Evolutionary conservation across 1,140 invertebrate genomes (phyloP).

Genomic region (Drosophila saltans): DNA sequence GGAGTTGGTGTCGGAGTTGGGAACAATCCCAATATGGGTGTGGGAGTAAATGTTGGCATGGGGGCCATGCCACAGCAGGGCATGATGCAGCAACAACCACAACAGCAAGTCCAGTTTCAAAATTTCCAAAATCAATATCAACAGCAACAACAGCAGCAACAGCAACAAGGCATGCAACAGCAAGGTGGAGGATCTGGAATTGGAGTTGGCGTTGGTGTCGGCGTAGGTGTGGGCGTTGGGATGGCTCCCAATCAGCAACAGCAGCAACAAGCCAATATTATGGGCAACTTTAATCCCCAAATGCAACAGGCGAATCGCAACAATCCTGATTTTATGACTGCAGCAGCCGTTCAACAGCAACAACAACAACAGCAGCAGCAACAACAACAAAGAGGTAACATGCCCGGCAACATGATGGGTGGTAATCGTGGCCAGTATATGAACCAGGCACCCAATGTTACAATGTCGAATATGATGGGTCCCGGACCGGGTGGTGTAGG

Average conservation of each 20-base stretch:
- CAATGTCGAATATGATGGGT: slow-evolving; percentile 85
- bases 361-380: slow-evolving; percentile 83
- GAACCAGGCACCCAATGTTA: slow-evolving; percentile 82
- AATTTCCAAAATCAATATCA: slow-evolving; percentile 79
- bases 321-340: slow-evolving; percentile 83
- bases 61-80: slow-evolving; percentile 74
- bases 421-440: slow-evolving; percentile 79
- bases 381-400: slow-evolving; percentile 56
- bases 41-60: slow-evolving; percentile 44
- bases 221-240: slow-evolving; percentile 77
- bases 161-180: slow-evolving; percentile 69
- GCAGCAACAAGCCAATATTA: slow-evolving; percentile 83
- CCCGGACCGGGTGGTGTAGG: slow-evolving; percentile 72
- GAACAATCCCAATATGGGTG: slow-evolving; percentile 20
- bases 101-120: slow-evolving; percentile 76
- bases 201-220: slow-evolving; percentile 24
- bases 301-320: slow-evolving; percentile 82
- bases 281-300: slow-evolving; percentile 80
- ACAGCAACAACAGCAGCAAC: slow-evolving; percentile 68
- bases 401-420: slow-evolving; percentile 79
- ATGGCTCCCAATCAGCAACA: slow-evolving; percentile 65
- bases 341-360: slow-evolving; percentile 59
- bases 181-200: slow-evolving; percentile 53
- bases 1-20: slow-evolving; percentile 42
- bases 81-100: slow-evolving; percentile 68